Conservation (phyloP, 1,140 invertebrate genomes). For the Aphis gossypii region DNA sequence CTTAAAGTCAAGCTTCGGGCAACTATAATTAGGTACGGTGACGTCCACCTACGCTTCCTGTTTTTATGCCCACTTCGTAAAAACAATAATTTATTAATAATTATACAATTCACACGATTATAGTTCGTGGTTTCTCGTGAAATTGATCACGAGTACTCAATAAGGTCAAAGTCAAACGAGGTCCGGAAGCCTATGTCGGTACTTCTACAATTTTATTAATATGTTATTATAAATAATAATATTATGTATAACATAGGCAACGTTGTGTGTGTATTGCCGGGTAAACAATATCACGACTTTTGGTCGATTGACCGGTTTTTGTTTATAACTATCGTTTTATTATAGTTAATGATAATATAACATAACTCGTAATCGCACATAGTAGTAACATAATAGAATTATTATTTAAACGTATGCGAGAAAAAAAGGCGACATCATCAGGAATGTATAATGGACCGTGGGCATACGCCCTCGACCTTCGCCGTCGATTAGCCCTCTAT, state of each 20-base stretch:
- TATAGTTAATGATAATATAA: background rate
- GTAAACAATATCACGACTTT: conserved; percentile 4
- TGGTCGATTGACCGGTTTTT: background rate
- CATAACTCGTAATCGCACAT: background rate
- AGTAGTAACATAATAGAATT: background rate
- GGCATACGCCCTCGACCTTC: conserved; percentile 1
- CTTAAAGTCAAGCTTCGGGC: too few species aligned
- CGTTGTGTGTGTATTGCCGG: too few species aligned
- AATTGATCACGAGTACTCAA: background rate
- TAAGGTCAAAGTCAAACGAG: background rate
- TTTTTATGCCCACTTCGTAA: background rate
- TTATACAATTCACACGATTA: background rate
- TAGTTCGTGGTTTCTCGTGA: background rate
- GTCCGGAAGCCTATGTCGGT: background rate
- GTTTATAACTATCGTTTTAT: background rate
- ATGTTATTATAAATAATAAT: background rate
- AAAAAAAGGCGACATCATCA: background rate
- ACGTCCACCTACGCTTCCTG: background rate
- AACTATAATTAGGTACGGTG: too few species aligned
- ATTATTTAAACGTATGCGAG: too few species aligned
- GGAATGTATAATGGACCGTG: background rate
- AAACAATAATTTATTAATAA: background rate
- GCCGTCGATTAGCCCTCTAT: background rate
- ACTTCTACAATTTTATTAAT: too few species aligned
- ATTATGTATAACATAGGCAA: background rate